phyloP scores from a whole-genome alignment of 2,113 vertebrate species.

The Mus pahari region DNA sequence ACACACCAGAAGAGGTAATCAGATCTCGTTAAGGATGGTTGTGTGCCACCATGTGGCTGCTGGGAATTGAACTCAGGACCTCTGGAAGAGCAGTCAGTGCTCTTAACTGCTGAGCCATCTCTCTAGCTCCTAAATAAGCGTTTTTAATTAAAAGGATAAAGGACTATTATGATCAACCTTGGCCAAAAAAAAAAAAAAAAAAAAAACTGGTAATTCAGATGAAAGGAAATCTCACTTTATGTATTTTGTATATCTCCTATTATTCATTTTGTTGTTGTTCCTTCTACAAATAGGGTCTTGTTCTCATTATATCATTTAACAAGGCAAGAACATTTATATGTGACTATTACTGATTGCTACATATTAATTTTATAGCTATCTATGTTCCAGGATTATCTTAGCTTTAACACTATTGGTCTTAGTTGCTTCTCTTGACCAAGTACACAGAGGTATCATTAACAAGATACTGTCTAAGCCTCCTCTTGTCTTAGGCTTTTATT shows the following conservation, averaged over 20 bases:
- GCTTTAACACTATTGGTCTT: not conserved
- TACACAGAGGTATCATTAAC: not conserved
- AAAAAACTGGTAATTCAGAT: constrained; percentile 16
- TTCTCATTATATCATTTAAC: constrained; percentile 16
- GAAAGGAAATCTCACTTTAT: constrained; percentile 34
- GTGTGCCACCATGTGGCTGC: no score
- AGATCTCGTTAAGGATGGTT: no score
- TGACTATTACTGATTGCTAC: not conserved
- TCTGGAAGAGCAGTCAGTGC: no score
- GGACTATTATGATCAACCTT: not conserved
- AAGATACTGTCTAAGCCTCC: constrained; percentile 1
- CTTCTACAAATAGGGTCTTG: not conserved
- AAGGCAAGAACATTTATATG: constrained; percentile 34
- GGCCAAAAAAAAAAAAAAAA: no score
- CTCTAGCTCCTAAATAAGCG: no score
- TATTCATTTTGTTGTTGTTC: constrained; percentile 22
- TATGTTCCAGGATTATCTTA: constrained; percentile 20
- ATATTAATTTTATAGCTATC: not conserved
- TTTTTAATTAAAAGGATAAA: not conserved
- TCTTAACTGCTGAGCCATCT: no score
- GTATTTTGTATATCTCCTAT: constrained; percentile 11
- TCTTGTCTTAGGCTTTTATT: not conserved
- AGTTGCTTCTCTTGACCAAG: constrained; percentile 15
- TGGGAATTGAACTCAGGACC: no score
- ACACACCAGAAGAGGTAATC: no score